These are phyloP conservation scores for Corythornis vintsioides DNA, from an alignment of 2,113 vertebrate species.

Conservation along the genomic window DNA sequence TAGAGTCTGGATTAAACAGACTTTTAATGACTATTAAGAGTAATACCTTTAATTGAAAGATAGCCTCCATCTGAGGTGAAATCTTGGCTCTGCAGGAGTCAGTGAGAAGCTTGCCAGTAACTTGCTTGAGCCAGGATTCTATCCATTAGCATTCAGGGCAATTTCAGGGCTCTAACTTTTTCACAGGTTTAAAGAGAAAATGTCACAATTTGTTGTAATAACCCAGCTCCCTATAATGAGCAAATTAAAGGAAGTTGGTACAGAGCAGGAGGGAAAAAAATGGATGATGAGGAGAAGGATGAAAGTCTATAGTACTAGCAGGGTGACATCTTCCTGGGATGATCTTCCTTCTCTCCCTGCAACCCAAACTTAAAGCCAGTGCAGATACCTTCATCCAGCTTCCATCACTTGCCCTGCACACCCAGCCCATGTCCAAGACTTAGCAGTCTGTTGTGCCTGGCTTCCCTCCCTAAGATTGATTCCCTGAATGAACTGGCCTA, in stretches of 20 bases:
- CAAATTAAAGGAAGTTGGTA: constrained; percentile 10
- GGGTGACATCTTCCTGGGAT: neutral
- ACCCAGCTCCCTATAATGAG: neutral
- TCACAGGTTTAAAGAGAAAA: constrained; percentile 37
- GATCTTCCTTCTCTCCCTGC: neutral
- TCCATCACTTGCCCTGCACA: neutral
- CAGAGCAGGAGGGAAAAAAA: neutral
- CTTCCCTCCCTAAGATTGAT: neutral
- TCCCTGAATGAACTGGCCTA: neutral
- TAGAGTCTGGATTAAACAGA: constrained; percentile 11
- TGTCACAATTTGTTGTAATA: constrained; percentile 19
- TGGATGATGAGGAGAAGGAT: neutral
- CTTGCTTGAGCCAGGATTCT: neutral
- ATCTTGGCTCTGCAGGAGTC: neutral
- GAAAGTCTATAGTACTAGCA: neutral
- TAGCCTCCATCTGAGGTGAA: neutral
- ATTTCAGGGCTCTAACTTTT: neutral
- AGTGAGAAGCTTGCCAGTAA: constrained; percentile 17
- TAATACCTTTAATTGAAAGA: constrained; percentile 48
- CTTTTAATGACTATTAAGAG: constrained; percentile 39
- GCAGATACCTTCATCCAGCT: neutral
- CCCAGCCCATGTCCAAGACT: neutral
- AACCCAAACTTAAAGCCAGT: accelerated
- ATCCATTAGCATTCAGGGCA: neutral
- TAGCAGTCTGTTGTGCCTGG: neutral